Evolutionary conservation across 2,113 vertebrate genomes (phyloP).

Genomic region (Hyperoodon ampullatus): DNA sequence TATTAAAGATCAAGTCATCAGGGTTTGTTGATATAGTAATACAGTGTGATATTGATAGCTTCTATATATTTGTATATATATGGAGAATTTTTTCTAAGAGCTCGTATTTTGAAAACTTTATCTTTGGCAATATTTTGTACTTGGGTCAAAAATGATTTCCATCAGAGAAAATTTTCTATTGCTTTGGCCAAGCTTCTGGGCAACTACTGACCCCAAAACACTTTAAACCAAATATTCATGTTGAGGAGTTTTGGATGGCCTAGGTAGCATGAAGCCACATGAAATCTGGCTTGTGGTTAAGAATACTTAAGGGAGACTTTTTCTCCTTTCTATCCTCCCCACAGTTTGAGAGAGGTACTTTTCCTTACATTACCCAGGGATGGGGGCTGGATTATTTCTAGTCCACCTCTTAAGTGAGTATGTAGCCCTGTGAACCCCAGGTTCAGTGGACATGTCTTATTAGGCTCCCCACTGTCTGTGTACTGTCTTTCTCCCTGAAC

Average conservation of each 20-base stretch:
- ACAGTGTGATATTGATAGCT: neutral
- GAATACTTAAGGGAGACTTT: neutral
- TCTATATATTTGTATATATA: neutral
- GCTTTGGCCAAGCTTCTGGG: neutral
- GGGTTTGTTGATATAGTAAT: neutral
- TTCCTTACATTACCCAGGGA: neutral
- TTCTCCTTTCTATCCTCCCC: neutral
- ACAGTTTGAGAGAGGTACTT: neutral
- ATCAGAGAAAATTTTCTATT: neutral
- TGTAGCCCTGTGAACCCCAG: neutral
- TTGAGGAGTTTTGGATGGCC: neutral
- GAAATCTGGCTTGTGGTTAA: neutral
- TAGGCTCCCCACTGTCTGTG: neutral
- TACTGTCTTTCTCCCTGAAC: neutral
- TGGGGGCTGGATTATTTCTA: neutral
- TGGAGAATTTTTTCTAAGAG: neutral
- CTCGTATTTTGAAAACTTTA: constrained; percentile 4
- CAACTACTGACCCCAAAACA: neutral
- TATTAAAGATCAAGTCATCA: neutral
- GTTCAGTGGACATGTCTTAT: neutral
- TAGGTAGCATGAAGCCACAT: neutral
- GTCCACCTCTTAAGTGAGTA: neutral
- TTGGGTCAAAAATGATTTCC: neutral
- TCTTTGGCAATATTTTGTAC: neutral
- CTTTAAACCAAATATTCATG: constrained; percentile 1